Evolutionary conservation across 2,797 vertebrate species (phyloP).

Genomic region (Phoebastria nigripes): DNA sequence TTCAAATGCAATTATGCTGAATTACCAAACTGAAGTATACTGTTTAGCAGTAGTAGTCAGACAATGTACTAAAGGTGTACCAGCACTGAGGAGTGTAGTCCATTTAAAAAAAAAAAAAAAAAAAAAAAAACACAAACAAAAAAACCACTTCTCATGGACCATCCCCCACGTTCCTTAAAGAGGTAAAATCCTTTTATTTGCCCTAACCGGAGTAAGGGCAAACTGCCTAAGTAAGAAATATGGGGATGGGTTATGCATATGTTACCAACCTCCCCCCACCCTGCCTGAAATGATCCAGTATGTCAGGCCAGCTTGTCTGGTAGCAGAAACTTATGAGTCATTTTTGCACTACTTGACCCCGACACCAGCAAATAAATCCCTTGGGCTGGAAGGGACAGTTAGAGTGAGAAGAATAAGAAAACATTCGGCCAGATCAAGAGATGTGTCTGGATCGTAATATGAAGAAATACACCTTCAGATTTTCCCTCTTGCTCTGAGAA

Average conservation of each 20-base stretch:
- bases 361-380: background rate
- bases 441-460: background rate
- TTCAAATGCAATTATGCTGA: background rate
- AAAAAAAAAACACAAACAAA: too few relatives aligned
- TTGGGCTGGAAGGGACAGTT: background rate
- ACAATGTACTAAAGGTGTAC: background rate
- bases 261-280: background rate
- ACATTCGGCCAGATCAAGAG: background rate
- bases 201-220: background rate
- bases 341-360: background rate
- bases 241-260: background rate
- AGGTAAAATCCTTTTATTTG: background rate
- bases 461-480: background rate
- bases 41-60: background rate
- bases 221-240: background rate
- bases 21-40: background rate
- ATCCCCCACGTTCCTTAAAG: background rate
- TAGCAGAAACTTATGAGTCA: background rate
- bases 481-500: background rate
- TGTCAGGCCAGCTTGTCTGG: background rate
- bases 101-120: background rate
- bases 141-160: background rate
- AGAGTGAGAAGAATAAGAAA: background rate
- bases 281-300: background rate
- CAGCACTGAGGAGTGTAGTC: background rate